Conservation (phyloP, 2,797 vertebrate species). For the Anisognathus igniventris region DNA sequence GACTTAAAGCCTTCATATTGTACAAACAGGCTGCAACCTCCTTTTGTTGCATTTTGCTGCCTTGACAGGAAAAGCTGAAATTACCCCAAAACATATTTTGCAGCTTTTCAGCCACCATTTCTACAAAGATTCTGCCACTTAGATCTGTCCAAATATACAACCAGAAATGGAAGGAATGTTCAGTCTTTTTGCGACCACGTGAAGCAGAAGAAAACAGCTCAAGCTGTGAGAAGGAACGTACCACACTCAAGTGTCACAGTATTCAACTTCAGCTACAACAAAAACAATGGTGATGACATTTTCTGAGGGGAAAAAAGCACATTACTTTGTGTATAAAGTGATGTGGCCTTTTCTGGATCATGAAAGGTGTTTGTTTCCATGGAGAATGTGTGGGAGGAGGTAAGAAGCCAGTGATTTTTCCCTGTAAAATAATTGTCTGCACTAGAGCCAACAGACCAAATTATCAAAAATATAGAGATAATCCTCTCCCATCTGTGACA, state of each 20-base stretch:
- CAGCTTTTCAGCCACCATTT: neutral
- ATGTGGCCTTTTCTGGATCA: slow-evolving; percentile 28
- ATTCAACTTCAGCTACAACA: neutral
- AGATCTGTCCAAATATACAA: neutral
- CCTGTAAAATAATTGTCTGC: slow-evolving; percentile 12
- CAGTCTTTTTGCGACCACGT: neutral
- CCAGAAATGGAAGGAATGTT: neutral
- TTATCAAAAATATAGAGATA: neutral
- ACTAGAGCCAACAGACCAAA: neutral
- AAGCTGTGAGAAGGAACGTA: neutral
- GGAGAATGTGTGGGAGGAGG: slow-evolving; percentile 47
- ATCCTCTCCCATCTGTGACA: neutral
- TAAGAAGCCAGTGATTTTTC: slow-evolving; percentile 18
- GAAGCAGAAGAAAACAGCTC: neutral
- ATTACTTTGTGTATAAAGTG: neutral
- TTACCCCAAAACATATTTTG: neutral
- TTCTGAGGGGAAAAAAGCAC: neutral
- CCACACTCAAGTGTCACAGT: neutral
- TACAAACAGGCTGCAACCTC: neutral
- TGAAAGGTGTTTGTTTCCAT: slow-evolving; percentile 62
- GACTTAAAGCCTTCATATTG: neutral
- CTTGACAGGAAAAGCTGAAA: neutral
- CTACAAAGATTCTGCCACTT: neutral
- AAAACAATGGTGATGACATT: neutral
- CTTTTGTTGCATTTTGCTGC: neutral